A percentile compares a stretch with the other conserved stretches of the same genome.
Conservation (phyloP, 92 coral and sea anemone genomes). For the Siderastrea radians region DNA sequence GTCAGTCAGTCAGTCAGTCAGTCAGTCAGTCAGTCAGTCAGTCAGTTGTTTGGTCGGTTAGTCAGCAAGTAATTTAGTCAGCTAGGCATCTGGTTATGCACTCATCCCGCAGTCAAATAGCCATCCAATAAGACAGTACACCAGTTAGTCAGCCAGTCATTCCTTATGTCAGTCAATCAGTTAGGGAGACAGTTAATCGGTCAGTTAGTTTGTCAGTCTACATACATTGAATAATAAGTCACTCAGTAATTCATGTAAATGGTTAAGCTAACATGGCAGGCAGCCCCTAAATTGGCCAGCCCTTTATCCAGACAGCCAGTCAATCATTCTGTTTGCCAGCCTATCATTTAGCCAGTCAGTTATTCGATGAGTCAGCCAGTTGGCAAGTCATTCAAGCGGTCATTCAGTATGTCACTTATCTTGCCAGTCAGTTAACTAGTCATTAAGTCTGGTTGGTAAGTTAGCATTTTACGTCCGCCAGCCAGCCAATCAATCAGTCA, state of each 20-base stretch:
- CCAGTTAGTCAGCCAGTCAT: neutral
- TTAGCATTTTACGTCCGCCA: neutral
- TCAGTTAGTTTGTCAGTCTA: neutral
- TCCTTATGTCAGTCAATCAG: neutral
- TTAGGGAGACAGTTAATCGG: neutral
- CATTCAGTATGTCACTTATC: neutral
- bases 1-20: neutral
- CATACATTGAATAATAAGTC: neutral
- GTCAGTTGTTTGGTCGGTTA: neutral
- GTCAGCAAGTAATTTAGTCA: neutral
- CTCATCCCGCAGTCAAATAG: neutral
- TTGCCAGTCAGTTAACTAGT: no score
- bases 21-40: neutral
- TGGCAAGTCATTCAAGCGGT: neutral
- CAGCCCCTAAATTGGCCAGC: neutral
- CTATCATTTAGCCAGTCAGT: neutral
- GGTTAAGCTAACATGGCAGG: neutral
- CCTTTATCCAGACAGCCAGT: neutral
- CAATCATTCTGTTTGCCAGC: neutral
- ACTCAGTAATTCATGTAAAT: no score
- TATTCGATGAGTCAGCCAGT: neutral
- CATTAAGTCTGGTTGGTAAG: no score
- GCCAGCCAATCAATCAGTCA: neutral
- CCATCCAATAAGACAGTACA: neutral
- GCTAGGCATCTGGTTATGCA: neutral